Evolutionary conservation across 2,113 vertebrate genomes (phyloP).

Genomic region (Zosterops hypoxanthus): DNA sequence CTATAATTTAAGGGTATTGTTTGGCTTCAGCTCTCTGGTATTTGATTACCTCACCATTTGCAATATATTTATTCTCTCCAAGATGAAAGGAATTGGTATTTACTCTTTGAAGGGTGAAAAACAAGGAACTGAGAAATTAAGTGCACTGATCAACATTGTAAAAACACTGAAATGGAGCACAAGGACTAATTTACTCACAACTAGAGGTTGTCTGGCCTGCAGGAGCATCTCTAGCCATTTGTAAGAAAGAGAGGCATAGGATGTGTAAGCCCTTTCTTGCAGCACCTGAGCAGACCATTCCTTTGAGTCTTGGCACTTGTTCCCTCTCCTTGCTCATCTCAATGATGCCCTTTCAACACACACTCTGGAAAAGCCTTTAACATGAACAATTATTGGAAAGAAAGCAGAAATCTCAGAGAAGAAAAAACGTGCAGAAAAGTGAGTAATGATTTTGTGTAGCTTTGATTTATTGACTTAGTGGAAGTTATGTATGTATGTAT

Average conservation of each 20-base stretch:
- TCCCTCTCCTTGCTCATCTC: neutral
- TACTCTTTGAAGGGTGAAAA: neutral
- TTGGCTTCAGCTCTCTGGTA: neutral
- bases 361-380: neutral
- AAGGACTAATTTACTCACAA: neutral
- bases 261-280: neutral
- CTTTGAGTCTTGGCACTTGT: neutral
- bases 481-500: neutral
- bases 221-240: neutral
- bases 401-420: neutral
- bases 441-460: conserved; percentile 11
- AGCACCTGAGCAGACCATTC: neutral
- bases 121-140: neutral
- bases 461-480: conserved; percentile 29
- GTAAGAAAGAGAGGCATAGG: neutral
- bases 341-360: neutral
- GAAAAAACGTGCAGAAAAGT: neutral
- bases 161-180: neutral
- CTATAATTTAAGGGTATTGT: neutral
- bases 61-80: neutral
- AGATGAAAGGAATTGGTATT: neutral
- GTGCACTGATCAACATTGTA: neutral
- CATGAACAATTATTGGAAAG: neutral
- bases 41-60: neutral
- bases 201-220: neutral